These are phyloP conservation scores for Apostichopus parvimensis DNA, from an alignment of 35 echinoderm and acorn worm genomes.

Conservation along the genomic window DNA sequence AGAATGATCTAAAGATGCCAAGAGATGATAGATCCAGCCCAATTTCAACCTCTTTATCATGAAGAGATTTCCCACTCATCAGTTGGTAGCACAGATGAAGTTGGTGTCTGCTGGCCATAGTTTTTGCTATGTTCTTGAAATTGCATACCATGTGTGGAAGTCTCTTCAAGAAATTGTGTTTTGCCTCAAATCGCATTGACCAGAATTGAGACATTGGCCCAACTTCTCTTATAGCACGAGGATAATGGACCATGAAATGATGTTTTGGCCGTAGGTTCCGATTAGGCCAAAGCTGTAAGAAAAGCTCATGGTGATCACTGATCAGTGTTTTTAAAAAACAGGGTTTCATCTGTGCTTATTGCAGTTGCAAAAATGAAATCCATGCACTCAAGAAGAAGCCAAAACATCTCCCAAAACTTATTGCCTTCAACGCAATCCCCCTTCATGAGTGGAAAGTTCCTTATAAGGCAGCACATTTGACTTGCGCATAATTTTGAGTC, in stretches of 20 bases:
- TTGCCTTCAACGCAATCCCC: conserved; percentile 31
- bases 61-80: conserved; percentile 9
- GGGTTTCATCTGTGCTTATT: conserved; percentile 32
- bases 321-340: conserved; percentile 6
- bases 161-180: conserved; percentile 64
- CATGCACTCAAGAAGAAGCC: conserved; percentile 52
- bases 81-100: conserved; percentile 44
- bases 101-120: conserved; percentile 49
- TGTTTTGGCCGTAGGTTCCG: conserved; percentile 50
- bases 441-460: conserved; percentile 40
- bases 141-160: conserved; percentile 60
- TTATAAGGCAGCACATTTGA: conserved; percentile 17
- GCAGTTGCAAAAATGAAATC: conserved; percentile 57
- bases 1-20: conserved; percentile 45
- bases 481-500: conserved; percentile 26
- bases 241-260: conserved; percentile 73
- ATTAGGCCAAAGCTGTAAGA: conserved; percentile 1
- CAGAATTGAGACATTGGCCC: conserved; percentile 59
- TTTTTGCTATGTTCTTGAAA: conserved; percentile 55
- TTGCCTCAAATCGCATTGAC: conserved; percentile 59
- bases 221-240: conserved; percentile 22
- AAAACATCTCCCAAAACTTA: conserved; percentile 39
- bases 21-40: conserved; percentile 28
- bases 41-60: conserved; percentile 38
- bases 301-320: conserved; percentile 29